Conservation (phyloP, 2,888 invertebrate genomes). For the Phaedon cochleariae region DNA sequence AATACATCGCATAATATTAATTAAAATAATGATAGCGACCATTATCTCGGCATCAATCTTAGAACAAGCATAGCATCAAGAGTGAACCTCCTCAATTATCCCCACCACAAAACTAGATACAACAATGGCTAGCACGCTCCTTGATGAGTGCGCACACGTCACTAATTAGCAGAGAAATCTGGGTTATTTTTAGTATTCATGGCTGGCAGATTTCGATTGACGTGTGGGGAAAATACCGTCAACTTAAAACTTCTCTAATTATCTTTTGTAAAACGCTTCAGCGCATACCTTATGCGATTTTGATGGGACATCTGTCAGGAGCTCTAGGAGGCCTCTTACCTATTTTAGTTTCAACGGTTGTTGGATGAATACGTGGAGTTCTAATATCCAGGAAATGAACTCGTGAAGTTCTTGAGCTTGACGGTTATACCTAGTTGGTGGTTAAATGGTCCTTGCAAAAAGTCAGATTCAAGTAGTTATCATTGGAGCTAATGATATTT, state of each 20-base stretch:
- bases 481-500: too few species aligned
- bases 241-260: constrained; percentile 44
- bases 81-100: constrained; percentile 51
- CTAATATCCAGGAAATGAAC: constrained; percentile 12
- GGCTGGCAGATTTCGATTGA: constrained; percentile 51
- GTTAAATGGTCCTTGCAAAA: constrained; percentile 8
- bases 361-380: constrained; percentile 1
- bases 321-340: constrained; percentile 27
- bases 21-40: constrained; percentile 32
- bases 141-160: constrained; percentile 53
- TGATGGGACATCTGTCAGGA: constrained; percentile 44
- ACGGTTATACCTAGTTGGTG: constrained; percentile 1
- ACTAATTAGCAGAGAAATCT: constrained; percentile 58
- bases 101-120: constrained; percentile 40
- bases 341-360: neutral
- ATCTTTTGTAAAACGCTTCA: constrained; percentile 46
- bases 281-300: constrained; percentile 47
- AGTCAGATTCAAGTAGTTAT: too few species aligned
- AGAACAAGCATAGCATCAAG: constrained; percentile 33
- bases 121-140: constrained; percentile 54
- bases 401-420: neutral
- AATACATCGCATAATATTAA: constrained; percentile 26
- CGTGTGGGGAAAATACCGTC: constrained; percentile 46
- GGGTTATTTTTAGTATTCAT: constrained; percentile 55
- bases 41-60: constrained; percentile 44